A percentile compares a stretch with the other conserved stretches of the same genome.
These are phyloP conservation scores for Drosophila suboccidentalis DNA, from an alignment of 2,888 invertebrate species.

Conservation along the genomic window DNA sequence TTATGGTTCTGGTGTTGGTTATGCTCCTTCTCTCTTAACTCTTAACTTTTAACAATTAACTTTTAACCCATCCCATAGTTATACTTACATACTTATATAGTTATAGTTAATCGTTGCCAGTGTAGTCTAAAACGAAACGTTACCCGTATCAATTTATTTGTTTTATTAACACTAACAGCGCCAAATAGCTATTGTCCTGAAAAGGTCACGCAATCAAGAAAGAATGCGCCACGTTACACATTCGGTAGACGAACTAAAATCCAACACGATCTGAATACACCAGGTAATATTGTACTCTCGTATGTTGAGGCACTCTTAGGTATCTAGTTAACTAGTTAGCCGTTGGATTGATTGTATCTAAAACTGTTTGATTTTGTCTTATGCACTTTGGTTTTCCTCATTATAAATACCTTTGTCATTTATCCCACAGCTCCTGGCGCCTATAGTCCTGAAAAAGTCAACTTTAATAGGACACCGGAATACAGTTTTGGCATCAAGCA, in stretches of 20 bases:
- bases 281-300: conserved; percentile 80
- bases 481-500: conserved; percentile 87
- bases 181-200: conserved; percentile 87
- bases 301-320: conserved; percentile 36
- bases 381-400: background rate
- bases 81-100: conserved; percentile 29
- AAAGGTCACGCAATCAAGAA: conserved; percentile 87
- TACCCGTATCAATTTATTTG: conserved; percentile 57
- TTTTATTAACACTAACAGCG: conserved; percentile 84
- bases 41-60: conserved; percentile 16
- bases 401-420: conserved; percentile 7
- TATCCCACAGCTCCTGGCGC: conserved; percentile 81
- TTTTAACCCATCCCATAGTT: conserved; percentile 25
- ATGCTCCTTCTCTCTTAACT: conserved; percentile 11
- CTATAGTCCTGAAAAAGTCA: conserved; percentile 87
- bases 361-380: background rate
- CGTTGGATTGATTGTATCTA: conserved; percentile 23
- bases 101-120: conserved; percentile 3
- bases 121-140: conserved; percentile 38
- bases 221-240: conserved; percentile 85
- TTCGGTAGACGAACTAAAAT: conserved; percentile 87
- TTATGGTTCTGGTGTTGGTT: conserved; percentile 43
- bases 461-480: conserved; percentile 85
- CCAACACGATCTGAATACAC: conserved; percentile 83
- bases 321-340: conserved; percentile 37